These are phyloP conservation scores for Hydrozoanthus gracilis DNA, from an alignment of 92 coral and sea anemone genomes.

Conservation along the genomic window DNA sequence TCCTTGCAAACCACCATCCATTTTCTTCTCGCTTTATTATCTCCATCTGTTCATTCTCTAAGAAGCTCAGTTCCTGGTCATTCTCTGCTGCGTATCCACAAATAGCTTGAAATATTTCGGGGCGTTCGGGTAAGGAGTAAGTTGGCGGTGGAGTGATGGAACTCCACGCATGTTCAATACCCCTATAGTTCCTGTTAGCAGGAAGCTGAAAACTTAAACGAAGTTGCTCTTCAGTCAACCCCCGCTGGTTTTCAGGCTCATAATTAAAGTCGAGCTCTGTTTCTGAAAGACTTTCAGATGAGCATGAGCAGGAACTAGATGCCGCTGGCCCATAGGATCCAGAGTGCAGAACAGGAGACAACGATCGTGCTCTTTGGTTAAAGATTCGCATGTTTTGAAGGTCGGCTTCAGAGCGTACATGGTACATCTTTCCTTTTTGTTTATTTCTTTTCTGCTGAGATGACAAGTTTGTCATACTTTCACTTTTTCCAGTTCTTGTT, in stretches of 20 bases:
- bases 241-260: neutral
- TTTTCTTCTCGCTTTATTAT: slow-evolving; percentile 19
- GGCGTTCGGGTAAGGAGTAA: slow-evolving; percentile 20
- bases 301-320: neutral
- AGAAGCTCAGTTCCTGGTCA: slow-evolving; percentile 14
- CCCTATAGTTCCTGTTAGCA: neutral
- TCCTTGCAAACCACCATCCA: slow-evolving; percentile 41
- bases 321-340: neutral
- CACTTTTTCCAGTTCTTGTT: neutral
- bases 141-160: slow-evolving; percentile 4
- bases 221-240: neutral
- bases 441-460: neutral
- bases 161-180: neutral
- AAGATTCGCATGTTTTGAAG: neutral
- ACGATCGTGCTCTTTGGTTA: neutral
- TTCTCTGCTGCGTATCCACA: slow-evolving; percentile 23
- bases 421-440: neutral
- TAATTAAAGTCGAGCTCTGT: neutral
- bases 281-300: slow-evolving; percentile 29
- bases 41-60: slow-evolving; percentile 17
- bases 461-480: neutral
- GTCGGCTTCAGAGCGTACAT: neutral
- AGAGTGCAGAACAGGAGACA: neutral
- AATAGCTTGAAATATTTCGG: slow-evolving; percentile 9
- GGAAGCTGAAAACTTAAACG: neutral